Conservation (phyloP, 2,797 vertebrate genomes). For the Buphagus erythrorhynchus region DNA sequence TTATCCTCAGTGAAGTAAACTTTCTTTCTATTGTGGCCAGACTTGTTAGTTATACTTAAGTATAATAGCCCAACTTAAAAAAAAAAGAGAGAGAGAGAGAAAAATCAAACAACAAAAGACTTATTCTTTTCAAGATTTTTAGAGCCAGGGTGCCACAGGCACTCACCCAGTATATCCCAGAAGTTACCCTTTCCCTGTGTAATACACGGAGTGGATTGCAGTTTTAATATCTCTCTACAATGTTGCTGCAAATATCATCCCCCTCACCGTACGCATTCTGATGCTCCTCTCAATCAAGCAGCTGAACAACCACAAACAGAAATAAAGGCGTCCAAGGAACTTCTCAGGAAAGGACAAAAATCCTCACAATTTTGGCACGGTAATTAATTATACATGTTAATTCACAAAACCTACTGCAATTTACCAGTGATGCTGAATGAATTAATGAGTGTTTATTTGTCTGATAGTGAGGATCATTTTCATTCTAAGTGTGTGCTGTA, state of each 20-base stretch:
- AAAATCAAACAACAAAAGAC: neutral
- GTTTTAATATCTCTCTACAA: neutral
- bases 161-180: neutral
- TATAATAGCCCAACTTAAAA: neutral
- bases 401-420: conserved; percentile 57
- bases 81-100: neutral
- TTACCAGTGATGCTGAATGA: conserved; percentile 49
- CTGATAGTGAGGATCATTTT: conserved; percentile 31
- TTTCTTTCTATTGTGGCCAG: neutral
- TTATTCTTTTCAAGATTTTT: neutral
- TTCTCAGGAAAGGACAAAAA: neutral
- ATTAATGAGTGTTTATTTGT: conserved; percentile 36
- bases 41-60: neutral
- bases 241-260: neutral
- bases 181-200: neutral
- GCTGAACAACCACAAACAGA: neutral
- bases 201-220: neutral
- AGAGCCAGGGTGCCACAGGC: neutral
- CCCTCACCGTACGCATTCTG: neutral
- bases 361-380: neutral
- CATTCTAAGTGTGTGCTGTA: neutral
- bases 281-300: conserved; percentile 5
- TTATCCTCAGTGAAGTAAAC: neutral
- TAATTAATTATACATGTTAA: conserved; percentile 46
- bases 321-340: neutral